A percentile compares a stretch with the other conserved stretches of the same genome.
Conservation (phyloP, 2,888 invertebrate genomes). For the Macrophya annulata region DNA sequence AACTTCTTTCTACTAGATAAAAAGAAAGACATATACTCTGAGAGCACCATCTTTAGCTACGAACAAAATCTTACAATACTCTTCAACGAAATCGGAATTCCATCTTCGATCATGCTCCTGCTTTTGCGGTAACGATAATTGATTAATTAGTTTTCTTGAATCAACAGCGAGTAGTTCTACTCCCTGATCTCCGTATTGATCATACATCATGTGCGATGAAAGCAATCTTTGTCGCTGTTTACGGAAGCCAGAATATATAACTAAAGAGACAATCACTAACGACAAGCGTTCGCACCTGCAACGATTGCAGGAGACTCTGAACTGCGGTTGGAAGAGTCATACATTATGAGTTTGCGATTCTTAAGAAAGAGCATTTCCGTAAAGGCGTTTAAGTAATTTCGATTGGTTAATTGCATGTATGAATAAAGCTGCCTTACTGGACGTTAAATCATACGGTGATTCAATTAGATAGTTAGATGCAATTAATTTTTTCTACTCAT, state of each 20-base stretch:
- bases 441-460: constrained; percentile 30
- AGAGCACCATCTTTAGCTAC: neutral
- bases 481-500: constrained; percentile 22
- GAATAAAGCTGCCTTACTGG: constrained; percentile 15
- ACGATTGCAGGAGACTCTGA: neutral
- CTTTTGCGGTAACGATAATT: neutral
- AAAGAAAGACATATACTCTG: neutral
- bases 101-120: neutral
- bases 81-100: neutral
- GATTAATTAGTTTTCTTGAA: neutral
- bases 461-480: constrained; percentile 12
- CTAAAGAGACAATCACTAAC: neutral
- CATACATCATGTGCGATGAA: neutral
- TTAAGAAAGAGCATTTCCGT: constrained; percentile 34
- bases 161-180: neutral
- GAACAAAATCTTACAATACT: neutral
- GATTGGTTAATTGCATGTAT: constrained; percentile 11
- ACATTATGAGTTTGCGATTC: neutral
- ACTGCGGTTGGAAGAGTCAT: neutral
- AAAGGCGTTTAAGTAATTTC: constrained; percentile 20
- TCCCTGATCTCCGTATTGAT: neutral
- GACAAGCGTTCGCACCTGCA: constrained; percentile 41
- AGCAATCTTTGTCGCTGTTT: constrained; percentile 18
- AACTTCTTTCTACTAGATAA: neutral
- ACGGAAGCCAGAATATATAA: neutral